Evolutionary conservation across 2,888 invertebrate species (phyloP).

Genomic region (Drosophila paranaensis): DNA sequence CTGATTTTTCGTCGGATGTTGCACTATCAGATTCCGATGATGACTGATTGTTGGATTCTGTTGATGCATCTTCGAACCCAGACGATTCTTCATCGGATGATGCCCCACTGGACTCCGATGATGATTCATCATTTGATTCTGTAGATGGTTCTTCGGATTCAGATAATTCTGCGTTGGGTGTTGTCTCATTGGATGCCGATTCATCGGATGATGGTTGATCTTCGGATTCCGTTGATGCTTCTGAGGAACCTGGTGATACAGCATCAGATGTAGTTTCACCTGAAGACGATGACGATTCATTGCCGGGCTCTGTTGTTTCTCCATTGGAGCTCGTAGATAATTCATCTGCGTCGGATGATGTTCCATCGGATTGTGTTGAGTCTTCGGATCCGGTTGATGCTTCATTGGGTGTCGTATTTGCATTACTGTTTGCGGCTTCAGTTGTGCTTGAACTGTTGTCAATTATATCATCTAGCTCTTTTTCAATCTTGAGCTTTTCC

Average conservation of each 20-base stretch:
- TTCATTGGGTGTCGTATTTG: too few relatives aligned
- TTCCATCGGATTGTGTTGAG: neutral
- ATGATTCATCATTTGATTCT: neutral
- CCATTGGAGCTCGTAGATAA: too few relatives aligned
- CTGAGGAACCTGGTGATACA: neutral
- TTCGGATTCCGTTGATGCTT: neutral
- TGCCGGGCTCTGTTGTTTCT: too few relatives aligned
- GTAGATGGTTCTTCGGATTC: neutral
- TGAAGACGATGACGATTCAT: too few relatives aligned
- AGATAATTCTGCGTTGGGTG: neutral
- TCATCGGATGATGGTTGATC: neutral
- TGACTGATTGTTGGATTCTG: too few relatives aligned
- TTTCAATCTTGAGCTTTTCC: conserved; percentile 14
- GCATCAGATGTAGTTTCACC: too few relatives aligned
- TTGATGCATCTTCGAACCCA: too few relatives aligned
- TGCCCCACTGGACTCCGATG: neutral
- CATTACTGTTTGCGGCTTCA: too few relatives aligned
- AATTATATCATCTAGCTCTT: conserved; percentile 15
- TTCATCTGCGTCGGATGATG: neutral
- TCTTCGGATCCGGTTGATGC: too few relatives aligned
- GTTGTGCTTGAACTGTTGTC: too few relatives aligned
- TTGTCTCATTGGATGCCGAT: neutral
- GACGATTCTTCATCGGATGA: neutral
- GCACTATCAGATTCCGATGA: too few relatives aligned
- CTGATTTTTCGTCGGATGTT: too few relatives aligned